phyloP scores from a whole-genome alignment of 2,113 vertebrate genomes.

The Procavia capensis region DNA sequence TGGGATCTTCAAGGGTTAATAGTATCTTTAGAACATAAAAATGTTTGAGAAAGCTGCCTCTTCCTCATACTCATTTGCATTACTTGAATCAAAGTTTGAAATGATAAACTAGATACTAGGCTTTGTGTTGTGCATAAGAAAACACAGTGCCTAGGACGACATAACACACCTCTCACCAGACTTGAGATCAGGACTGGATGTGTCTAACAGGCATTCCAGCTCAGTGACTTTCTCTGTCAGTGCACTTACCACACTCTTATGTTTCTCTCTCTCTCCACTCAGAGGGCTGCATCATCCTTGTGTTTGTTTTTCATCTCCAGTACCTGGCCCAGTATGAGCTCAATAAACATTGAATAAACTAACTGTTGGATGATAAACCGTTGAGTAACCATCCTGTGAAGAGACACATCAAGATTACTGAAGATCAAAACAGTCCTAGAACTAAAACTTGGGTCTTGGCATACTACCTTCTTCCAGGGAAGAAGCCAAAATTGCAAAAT shows the following conservation, averaged over 20 bases:
- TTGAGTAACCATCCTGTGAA: neutral
- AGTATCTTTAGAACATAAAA: neutral
- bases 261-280: neutral
- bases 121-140: neutral
- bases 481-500: constrained; percentile 30
- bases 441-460: neutral
- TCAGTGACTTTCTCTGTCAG: neutral
- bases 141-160: neutral
- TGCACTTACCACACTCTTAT: neutral
- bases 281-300: neutral
- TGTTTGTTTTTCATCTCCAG: neutral
- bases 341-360: neutral
- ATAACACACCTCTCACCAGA: neutral
- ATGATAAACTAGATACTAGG: neutral
- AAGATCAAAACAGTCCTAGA: neutral
- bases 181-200: neutral
- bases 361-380: neutral
- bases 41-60: neutral
- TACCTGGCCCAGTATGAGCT: neutral
- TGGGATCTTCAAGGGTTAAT: neutral
- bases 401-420: neutral
- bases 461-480: neutral
- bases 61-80: neutral
- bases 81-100: neutral
- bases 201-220: neutral